Percentiles rank a stretch among this genome's conserved stretches.
Conservation (phyloP, 2,888 invertebrate species). For the Microctonus hyperodae region DNA sequence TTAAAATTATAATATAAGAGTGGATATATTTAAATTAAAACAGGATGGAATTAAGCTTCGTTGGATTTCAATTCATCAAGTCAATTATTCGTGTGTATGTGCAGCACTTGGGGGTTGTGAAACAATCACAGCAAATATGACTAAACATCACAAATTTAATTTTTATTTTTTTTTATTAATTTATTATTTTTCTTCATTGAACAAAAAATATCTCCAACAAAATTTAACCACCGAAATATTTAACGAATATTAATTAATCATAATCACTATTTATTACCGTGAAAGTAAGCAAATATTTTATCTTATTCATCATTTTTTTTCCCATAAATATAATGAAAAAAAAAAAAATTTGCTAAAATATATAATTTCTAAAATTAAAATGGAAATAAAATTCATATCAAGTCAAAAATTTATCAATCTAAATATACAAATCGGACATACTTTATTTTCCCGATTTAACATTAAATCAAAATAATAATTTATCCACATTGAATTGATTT, state of each 20-base stretch:
- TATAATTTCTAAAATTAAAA: background rate
- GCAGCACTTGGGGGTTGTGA: background rate
- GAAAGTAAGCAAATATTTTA: too few relatives aligned
- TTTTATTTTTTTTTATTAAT: background rate
- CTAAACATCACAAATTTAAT: background rate
- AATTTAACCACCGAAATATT: background rate
- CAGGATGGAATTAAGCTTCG: conserved; percentile 4
- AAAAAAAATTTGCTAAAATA: too few relatives aligned
- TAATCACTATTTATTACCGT: too few relatives aligned
- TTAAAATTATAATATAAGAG: background rate
- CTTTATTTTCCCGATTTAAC: too few relatives aligned
- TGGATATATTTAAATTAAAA: background rate
- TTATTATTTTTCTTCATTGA: background rate
- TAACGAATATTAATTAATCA: too few relatives aligned
- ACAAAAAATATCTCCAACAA: background rate
- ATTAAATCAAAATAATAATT: too few relatives aligned
- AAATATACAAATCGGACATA: background rate
- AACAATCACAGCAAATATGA: background rate
- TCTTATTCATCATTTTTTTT: too few relatives aligned
- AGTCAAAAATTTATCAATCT: too few relatives aligned
- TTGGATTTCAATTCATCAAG: background rate
- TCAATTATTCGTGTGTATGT: background rate
- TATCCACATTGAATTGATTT: too few relatives aligned
- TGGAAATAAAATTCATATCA: background rate
- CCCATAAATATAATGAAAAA: too few relatives aligned